Evolutionary conservation across 2,888 invertebrate genomes (phyloP).

Genomic region (Leucoma salicis): DNA sequence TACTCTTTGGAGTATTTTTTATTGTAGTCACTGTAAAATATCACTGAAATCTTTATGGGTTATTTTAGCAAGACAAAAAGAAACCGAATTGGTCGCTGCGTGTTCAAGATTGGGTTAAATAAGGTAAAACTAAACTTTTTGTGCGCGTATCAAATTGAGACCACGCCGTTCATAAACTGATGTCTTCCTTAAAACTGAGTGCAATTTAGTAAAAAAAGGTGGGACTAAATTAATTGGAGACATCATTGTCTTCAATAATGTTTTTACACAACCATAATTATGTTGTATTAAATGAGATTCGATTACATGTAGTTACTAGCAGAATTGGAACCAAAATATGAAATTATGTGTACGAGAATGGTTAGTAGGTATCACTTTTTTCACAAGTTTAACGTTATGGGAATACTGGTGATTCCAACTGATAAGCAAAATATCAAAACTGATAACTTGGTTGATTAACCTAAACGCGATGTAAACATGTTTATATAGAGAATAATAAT

Average conservation of each 20-base stretch:
- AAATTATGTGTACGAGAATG: no score
- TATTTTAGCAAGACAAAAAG: constrained; percentile 1
- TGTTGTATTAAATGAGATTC: no score
- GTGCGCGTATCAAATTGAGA: not conserved
- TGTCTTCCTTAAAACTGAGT: not conserved
- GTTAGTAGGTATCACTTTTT: no score
- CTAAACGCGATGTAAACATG: not conserved
- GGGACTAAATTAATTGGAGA: not conserved
- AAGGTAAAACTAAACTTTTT: not conserved
- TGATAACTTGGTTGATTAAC: no score
- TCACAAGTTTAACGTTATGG: no score
- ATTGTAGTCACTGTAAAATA: constrained; percentile 12
- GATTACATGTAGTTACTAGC: no score
- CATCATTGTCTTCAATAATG: no score
- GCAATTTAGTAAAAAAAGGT: not conserved
- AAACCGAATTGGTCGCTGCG: not conserved
- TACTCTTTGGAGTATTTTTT: constrained; percentile 36
- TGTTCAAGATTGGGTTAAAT: not conserved
- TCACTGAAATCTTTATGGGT: constrained; percentile 7
- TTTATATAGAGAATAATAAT: not conserved
- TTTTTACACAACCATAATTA: no score
- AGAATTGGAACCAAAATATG: no score
- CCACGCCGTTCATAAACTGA: not conserved
- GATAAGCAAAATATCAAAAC: not conserved
- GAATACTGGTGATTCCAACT: not conserved